These are phyloP conservation scores for Sipha maydis DNA, from an alignment of 2,888 invertebrate genomes.

Conservation along the genomic window DNA sequence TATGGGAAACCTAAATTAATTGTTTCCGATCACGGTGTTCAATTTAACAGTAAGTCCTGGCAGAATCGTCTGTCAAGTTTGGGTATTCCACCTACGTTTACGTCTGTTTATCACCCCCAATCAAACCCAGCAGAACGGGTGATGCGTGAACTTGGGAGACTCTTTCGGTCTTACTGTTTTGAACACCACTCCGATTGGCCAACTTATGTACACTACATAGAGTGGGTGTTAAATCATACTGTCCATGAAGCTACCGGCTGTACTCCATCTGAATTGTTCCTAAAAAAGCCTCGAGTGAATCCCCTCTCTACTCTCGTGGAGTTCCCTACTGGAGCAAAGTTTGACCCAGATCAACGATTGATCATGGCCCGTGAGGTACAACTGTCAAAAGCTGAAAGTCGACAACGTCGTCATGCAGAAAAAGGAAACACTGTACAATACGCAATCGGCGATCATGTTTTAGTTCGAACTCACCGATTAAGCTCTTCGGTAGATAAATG, in stretches of 20 bases:
- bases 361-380: neutral
- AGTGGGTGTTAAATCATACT: conserved; percentile 5
- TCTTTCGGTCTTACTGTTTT: neutral
- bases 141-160: neutral
- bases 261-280: neutral
- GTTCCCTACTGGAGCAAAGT: no score
- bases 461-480: neutral
- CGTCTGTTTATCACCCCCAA: no score
- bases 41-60: neutral
- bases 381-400: neutral
- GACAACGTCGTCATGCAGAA: neutral
- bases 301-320: neutral
- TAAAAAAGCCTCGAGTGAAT: neutral
- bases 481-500: neutral
- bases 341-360: neutral
- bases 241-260: neutral
- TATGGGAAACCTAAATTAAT: neutral
- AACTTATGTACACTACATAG: neutral
- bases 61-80: neutral
- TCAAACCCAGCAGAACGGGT: neutral
- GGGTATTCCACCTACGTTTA: neutral
- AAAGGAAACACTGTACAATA: neutral
- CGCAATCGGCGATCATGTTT: neutral
- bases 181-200: neutral
- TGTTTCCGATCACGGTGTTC: neutral